phyloP scores from a whole-genome alignment of 35 echinoderm and acorn worm species.

The Diadema setosum region DNA sequence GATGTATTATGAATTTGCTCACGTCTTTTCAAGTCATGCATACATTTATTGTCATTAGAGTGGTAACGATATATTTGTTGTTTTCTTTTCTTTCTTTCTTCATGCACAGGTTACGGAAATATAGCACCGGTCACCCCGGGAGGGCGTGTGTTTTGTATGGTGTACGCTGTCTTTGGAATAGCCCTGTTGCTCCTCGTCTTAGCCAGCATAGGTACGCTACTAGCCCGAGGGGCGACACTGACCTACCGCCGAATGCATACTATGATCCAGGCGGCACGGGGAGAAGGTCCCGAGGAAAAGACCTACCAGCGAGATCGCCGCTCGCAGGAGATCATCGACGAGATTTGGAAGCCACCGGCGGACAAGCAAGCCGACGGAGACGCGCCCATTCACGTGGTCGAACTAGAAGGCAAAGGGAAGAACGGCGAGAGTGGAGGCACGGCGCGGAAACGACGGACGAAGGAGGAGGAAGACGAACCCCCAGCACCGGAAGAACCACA shows the following conservation, averaged over 20 bases:
- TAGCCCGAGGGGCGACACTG: slow-evolving; percentile 69
- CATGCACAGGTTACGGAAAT: slow-evolving; percentile 82
- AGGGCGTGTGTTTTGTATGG: slow-evolving; percentile 84
- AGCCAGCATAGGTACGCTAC: slow-evolving; percentile 63
- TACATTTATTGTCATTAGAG: not conserved
- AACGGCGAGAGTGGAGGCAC: not conserved
- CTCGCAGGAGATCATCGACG: not conserved
- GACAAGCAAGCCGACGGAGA: not conserved
- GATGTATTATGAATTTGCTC: too few relatives aligned
- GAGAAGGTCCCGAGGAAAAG: not conserved
- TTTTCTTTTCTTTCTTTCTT: not conserved
- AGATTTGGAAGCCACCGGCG: not conserved
- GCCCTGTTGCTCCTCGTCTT: slow-evolving; percentile 62
- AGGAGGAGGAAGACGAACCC: not conserved
- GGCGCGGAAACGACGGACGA: not conserved
- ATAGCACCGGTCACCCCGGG: slow-evolving; percentile 63
- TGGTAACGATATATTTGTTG: not conserved
- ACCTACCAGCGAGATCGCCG: not conserved
- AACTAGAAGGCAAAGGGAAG: not conserved
- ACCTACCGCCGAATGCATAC: slow-evolving; percentile 46
- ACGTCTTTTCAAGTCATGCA: too few relatives aligned
- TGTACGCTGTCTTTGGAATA: slow-evolving; percentile 90
- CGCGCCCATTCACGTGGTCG: not conserved
- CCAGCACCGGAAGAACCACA: slow-evolving; percentile 24
- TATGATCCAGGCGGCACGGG: slow-evolving; percentile 1